Base-by-base conservation (phyloP, 2,888 invertebrate genomes). In the Pecten maximus region DNA sequence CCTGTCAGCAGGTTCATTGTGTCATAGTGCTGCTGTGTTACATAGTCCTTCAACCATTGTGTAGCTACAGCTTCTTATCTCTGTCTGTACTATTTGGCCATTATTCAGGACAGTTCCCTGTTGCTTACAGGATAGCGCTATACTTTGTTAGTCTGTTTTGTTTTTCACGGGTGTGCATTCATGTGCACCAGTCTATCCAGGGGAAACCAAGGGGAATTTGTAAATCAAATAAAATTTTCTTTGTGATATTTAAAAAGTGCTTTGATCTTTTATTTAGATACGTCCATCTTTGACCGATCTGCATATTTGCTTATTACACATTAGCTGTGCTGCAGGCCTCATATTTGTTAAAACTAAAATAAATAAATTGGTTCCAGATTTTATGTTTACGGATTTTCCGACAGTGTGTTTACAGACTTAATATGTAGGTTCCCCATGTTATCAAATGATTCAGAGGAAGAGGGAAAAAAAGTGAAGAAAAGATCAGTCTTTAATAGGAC, bases 51-150 rank as follows among this genome's bases (percentile, higher is more conserved):
- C 74, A 35, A 74, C 74, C 74, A 74, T 74, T 74, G 74, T 74
- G 28, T 74, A 74, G 35, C 28, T 89, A 91, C 87, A 50, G 87
- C 50, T 91, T 87, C 60, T 48, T 91, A 50, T 90, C 91, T 10
- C 90, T 91, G 4, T 87, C 88, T 89, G 39, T 91, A 39, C 40
- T 91, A 86, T 91, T 89, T 87, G 88, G 89, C 39, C 95, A 95
- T 92, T 96, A 94, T 93, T 95, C 95, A 91, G 95, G 95, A 48
- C 94, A 94, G 89, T 96, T 94, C 93, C 96, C 96, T 60, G 91
- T 94, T 10, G 96, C 96, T 6, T 96, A 94, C 93, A 92, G 96
- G 93, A 94, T 96, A 95, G 74, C 74, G 3, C 28, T 35, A 35
- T 74, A 74, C 74, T 4, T 28, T 74, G 28, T 35, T 74, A 74